These are phyloP conservation scores for Toxostoma redivivum DNA, from an alignment of 2,113 vertebrate genomes.

Conservation along the genomic window DNA sequence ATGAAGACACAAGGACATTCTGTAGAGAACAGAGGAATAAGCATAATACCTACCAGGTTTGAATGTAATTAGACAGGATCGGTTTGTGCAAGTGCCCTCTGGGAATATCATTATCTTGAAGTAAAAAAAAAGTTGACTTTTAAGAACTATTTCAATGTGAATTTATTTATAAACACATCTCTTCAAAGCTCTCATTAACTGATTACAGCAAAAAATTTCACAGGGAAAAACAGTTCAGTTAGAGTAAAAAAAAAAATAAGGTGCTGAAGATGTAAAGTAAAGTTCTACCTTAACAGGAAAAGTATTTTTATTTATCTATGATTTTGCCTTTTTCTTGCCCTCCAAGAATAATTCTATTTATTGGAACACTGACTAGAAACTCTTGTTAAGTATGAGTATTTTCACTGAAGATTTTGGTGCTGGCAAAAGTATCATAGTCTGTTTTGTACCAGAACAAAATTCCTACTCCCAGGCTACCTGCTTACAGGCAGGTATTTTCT, in stretches of 20 bases:
- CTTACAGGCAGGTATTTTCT: neutral
- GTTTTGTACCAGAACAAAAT: neutral
- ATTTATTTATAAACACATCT: slow-evolving; percentile 17
- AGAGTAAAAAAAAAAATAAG: neutral
- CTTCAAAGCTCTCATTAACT: neutral
- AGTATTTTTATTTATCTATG: neutral
- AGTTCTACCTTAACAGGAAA: neutral
- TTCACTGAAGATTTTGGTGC: neutral
- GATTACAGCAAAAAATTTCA: neutral
- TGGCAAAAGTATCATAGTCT: neutral
- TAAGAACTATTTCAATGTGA: neutral
- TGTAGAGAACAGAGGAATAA: neutral
- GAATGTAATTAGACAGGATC: slow-evolving; percentile 97
- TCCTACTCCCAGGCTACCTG: neutral
- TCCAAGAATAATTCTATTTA: neutral
- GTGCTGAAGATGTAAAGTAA: neutral
- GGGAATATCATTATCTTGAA: slow-evolving; percentile 98
- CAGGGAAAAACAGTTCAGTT: neutral
- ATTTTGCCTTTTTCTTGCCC: neutral
- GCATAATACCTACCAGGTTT: slow-evolving; percentile 88
- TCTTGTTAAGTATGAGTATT: neutral
- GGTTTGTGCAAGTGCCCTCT: slow-evolving; percentile 97
- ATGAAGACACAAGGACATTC: slow-evolving; percentile 7
- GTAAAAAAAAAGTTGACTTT: slow-evolving; percentile 9
- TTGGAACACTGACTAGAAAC: neutral